A percentile compares a stretch with the other conserved stretches of the same genome.
phyloP scores from a whole-genome alignment of 2,113 vertebrate species.

The Actenoides hombroni region DNA sequence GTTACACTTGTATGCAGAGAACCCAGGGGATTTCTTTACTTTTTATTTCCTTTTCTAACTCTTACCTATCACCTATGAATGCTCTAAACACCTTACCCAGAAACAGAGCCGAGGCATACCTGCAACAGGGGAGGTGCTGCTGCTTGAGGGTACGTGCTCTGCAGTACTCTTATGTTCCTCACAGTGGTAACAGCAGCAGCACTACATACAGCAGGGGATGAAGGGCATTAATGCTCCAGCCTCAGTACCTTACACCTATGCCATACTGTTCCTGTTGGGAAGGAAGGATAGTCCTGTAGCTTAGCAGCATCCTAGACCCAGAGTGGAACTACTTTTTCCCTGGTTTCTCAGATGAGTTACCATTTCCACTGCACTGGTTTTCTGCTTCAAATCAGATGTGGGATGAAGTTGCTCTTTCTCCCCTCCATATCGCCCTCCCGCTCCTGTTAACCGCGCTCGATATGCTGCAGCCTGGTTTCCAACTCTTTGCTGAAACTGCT shows the following conservation, averaged over 20 bases:
- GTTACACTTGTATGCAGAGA: background rate
- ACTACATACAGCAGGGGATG: background rate
- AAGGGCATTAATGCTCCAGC: background rate
- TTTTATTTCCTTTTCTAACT: slow-evolving; percentile 2
- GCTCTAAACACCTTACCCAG: background rate
- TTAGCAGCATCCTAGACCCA: background rate
- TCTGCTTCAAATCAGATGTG: background rate
- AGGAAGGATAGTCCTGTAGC: background rate
- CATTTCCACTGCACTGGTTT: background rate
- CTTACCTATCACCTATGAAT: background rate
- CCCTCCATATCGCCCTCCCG: background rate
- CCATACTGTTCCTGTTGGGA: background rate
- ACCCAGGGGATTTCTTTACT: background rate
- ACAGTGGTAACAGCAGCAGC: background rate
- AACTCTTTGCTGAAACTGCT: background rate
- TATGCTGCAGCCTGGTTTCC: background rate
- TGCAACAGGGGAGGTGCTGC: background rate
- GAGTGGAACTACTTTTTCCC: background rate
- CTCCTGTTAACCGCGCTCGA: background rate
- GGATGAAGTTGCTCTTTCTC: background rate
- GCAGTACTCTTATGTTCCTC: background rate
- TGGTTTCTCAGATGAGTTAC: background rate
- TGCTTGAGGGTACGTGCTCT: background rate
- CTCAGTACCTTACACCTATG: background rate
- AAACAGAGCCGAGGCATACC: background rate